Conservation (phyloP, 1,140 invertebrate genomes). For the Drosophila santomea region DNA sequence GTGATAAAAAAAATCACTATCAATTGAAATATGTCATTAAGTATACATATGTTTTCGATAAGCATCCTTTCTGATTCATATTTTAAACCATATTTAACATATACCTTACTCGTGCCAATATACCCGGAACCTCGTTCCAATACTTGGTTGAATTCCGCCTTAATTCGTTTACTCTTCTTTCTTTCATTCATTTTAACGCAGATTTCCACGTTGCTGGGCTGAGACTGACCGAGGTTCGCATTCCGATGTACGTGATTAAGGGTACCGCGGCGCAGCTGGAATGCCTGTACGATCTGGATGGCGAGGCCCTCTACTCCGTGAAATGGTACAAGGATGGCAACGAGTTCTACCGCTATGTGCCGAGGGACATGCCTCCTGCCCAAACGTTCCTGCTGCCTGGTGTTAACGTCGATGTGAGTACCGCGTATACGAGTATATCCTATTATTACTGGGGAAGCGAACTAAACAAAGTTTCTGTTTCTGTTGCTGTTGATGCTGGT, state of each 20-base stretch:
- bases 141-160: constrained; percentile 9
- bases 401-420: constrained; percentile 88
- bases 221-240: constrained; percentile 88
- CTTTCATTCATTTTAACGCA: constrained; percentile 59
- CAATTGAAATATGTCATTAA: too few relatives aligned
- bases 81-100: too few relatives aligned
- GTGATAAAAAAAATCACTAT: too few relatives aligned
- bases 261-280: constrained; percentile 87
- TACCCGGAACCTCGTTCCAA: constrained; percentile 2
- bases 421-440: not conserved
- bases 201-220: constrained; percentile 84
- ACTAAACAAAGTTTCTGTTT: constrained; percentile 7
- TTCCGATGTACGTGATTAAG: constrained; percentile 88
- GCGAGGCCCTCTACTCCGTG: constrained; percentile 90
- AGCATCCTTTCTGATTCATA: too few relatives aligned
- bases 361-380: constrained; percentile 88
- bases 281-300: constrained; percentile 89
- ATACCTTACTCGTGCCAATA: not conserved
- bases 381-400: constrained; percentile 88
- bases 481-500: constrained; percentile 17
- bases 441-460: not conserved
- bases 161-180: constrained; percentile 7
- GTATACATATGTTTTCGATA: too few relatives aligned
- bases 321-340: constrained; percentile 92
- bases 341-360: constrained; percentile 92